These are phyloP conservation scores for Torymus texanus DNA, from an alignment of 2,888 invertebrate genomes.

Conservation along the genomic window DNA sequence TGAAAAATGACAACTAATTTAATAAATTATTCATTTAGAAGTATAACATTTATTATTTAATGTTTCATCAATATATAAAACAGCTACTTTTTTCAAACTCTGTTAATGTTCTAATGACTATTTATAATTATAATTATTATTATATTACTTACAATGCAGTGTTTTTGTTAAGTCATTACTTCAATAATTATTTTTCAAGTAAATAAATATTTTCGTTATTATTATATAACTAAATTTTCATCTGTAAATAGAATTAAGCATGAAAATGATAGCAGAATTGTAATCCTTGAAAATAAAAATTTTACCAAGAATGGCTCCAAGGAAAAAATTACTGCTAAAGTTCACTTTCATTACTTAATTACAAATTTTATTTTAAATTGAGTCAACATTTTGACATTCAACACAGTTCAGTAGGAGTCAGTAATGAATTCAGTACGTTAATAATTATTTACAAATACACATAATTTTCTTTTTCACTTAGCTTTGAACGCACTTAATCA, in stretches of 20 bases:
- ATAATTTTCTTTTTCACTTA: constrained; percentile 17
- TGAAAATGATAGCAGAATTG: constrained; percentile 43
- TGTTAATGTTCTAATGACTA: constrained; percentile 50
- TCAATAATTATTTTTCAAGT: constrained; percentile 32
- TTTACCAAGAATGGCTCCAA: constrained; percentile 19
- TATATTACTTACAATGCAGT: constrained; percentile 45
- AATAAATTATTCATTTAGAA: constrained; percentile 47
- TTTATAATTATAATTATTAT: constrained; percentile 45
- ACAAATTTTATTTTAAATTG: constrained; percentile 32
- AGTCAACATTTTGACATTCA: constrained; percentile 33
- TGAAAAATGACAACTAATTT: constrained; percentile 38
- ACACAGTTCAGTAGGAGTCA: constrained; percentile 48
- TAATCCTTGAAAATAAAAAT: constrained; percentile 2
- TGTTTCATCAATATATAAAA: constrained; percentile 55
- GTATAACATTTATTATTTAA: constrained; percentile 54
- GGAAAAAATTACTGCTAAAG: constrained; percentile 33
- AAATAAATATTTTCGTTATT: constrained; percentile 52
- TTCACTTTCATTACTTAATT: constrained; percentile 31
- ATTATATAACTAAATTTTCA: constrained; percentile 32
- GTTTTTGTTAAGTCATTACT: constrained; percentile 49
- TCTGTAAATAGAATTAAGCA: constrained; percentile 26
- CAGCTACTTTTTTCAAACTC: constrained; percentile 49
- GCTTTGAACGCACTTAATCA: constrained; percentile 35
- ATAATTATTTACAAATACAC: constrained; percentile 50
- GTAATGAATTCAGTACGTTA: constrained; percentile 47